A percentile compares a stretch with the other conserved stretches of the same genome.
Evolutionary conservation across 2,113 vertebrate species (phyloP).

Genomic region (Zosterops hypoxanthus): DNA sequence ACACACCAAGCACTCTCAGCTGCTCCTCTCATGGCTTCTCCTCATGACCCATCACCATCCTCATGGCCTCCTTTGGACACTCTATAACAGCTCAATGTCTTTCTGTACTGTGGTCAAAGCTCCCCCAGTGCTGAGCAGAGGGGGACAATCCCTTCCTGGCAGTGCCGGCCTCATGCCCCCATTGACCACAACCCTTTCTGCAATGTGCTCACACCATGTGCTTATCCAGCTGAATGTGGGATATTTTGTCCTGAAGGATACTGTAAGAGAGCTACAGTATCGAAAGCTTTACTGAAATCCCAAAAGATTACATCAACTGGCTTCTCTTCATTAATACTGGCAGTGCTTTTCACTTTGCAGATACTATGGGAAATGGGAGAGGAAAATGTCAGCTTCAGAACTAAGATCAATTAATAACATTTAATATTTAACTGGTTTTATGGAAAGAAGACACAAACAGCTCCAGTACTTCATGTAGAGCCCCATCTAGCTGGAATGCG

Average conservation of each 20-base stretch:
- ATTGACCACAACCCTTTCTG: accelerated
- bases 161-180: neutral
- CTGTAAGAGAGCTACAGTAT: neutral
- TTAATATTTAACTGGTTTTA: neutral
- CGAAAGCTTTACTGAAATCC: neutral
- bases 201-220: accelerated
- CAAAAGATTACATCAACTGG: neutral
- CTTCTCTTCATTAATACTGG: neutral
- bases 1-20: too few species aligned
- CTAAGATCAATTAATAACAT: neutral
- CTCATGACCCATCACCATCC: neutral
- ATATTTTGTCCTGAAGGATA: accelerated
- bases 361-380: neutral
- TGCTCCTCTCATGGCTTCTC: neutral
- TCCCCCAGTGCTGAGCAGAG: neutral
- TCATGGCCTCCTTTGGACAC: neutral
- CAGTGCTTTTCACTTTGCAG: neutral
- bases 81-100: too few species aligned
- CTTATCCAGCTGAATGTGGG: neutral
- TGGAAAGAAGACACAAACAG: neutral
- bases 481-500: neutral
- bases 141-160: neutral
- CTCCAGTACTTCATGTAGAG: neutral
- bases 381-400: neutral
- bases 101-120: accelerated